Evolutionary conservation across 2,888 invertebrate species (phyloP).

Genomic region (Diarsia rubi): DNA sequence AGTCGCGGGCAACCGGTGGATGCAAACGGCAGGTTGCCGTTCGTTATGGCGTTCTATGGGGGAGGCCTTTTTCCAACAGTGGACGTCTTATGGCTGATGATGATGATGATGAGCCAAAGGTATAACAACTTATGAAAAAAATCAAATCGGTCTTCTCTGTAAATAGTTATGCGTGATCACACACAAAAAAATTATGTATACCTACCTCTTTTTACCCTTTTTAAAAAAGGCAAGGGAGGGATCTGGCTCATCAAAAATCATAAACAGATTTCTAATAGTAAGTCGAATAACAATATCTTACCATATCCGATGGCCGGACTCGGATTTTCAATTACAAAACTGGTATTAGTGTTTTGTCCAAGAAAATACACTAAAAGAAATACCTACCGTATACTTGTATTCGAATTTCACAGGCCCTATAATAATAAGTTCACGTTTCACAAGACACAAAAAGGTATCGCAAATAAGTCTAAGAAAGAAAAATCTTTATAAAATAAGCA

Average conservation of each 20-base stretch:
- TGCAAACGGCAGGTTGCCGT: too few species aligned
- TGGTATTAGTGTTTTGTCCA: neutral
- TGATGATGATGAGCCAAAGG: too few species aligned
- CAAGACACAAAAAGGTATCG: conserved; percentile 40
- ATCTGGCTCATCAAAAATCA: neutral
- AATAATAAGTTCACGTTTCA: conserved; percentile 52
- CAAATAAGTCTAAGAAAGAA: conserved; percentile 30
- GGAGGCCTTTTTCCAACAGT: too few species aligned
- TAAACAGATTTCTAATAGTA: neutral
- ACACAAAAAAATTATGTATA: too few species aligned
- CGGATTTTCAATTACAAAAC: conserved; percentile 3
- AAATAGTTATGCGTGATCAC: too few species aligned
- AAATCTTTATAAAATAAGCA: conserved; percentile 41
- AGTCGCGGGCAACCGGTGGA: too few species aligned
- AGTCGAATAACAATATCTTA: neutral
- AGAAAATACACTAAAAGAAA: conserved; percentile 6
- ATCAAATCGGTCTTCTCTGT: too few species aligned
- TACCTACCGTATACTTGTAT: neutral
- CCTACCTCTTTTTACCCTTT: too few species aligned
- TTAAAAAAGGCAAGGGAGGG: too few species aligned
- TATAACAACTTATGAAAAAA: too few species aligned
- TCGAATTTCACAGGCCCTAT: conserved; percentile 36
- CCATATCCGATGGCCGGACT: conserved; percentile 15
- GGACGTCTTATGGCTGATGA: too few species aligned
- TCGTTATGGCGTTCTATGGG: too few species aligned